phyloP scores from a whole-genome alignment of 2,797 vertebrate genomes.

The Prionace glauca region DNA sequence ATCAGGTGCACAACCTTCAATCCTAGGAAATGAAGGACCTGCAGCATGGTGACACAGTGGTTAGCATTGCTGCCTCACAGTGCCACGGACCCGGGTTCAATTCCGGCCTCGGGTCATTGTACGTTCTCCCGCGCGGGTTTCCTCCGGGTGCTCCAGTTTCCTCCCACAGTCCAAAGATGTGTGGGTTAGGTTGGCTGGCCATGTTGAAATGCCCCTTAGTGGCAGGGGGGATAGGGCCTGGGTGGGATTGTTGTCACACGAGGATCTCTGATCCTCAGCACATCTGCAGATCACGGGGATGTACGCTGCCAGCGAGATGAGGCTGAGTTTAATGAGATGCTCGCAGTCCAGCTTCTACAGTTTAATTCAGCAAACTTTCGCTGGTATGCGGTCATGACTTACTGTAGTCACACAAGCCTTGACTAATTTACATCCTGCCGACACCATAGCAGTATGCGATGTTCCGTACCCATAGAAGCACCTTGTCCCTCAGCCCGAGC shows the following conservation, averaged over 20 bases:
- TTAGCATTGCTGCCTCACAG: no score
- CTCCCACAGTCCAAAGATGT: no score
- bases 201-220: no score
- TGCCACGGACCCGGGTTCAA: no score
- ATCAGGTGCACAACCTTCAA: neutral
- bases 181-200: no score
- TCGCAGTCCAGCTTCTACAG: no score
- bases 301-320: neutral
- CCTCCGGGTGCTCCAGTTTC: no score
- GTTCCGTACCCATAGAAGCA: neutral
- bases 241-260: neutral
- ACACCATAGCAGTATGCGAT: neutral
- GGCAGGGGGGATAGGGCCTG: no score
- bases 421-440: slow-evolving; percentile 23
- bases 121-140: no score
- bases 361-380: neutral
- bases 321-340: neutral
- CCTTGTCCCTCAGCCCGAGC: neutral
- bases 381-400: neutral
- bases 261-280: neutral
- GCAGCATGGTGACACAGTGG: no score
- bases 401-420: neutral
- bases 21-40: neutral
- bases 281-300: neutral
- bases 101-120: no score